phyloP scores from a whole-genome alignment of 2,888 invertebrate genomes.

The Merodon equestris region DNA sequence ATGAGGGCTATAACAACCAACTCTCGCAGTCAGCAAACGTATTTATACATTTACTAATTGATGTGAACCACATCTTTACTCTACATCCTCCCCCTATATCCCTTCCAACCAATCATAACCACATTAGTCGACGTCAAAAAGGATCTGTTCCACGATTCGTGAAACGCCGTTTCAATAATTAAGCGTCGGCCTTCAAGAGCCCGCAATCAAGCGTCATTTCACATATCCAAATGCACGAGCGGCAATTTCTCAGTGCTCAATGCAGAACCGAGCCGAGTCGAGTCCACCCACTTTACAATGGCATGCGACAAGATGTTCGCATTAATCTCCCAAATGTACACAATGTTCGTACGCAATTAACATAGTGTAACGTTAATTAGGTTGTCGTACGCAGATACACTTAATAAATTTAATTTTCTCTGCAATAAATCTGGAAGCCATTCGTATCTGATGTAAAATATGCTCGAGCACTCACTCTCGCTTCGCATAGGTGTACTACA shows the following conservation, averaged over 20 bases:
- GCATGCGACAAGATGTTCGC: slow-evolving; percentile 60
- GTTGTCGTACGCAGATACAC: slow-evolving; percentile 68
- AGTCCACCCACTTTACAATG: slow-evolving; percentile 59
- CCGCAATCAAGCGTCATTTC: slow-evolving; percentile 45
- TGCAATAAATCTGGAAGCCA: slow-evolving; percentile 66
- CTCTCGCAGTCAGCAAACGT: too few relatives aligned
- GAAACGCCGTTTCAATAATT: slow-evolving; percentile 4
- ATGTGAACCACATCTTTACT: too few relatives aligned
- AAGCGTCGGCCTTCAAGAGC: not conserved
- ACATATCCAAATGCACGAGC: slow-evolving; percentile 24
- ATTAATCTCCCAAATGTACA: slow-evolving; percentile 61
- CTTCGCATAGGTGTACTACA: slow-evolving; percentile 36
- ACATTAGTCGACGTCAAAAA: too few relatives aligned
- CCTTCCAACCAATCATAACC: not conserved
- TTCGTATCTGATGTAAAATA: slow-evolving; percentile 59
- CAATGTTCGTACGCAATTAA: slow-evolving; percentile 64
- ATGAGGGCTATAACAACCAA: too few relatives aligned
- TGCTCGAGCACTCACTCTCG: slow-evolving; percentile 38
- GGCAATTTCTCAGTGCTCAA: slow-evolving; percentile 60
- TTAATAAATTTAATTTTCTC: slow-evolving; percentile 67
- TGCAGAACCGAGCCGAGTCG: slow-evolving; percentile 28
- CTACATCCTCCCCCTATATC: too few relatives aligned
- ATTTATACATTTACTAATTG: too few relatives aligned
- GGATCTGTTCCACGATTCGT: too few relatives aligned
- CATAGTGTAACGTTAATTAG: slow-evolving; percentile 69